Conservation (phyloP, 1,140 invertebrate genomes). For the Sipha flava region DNA sequence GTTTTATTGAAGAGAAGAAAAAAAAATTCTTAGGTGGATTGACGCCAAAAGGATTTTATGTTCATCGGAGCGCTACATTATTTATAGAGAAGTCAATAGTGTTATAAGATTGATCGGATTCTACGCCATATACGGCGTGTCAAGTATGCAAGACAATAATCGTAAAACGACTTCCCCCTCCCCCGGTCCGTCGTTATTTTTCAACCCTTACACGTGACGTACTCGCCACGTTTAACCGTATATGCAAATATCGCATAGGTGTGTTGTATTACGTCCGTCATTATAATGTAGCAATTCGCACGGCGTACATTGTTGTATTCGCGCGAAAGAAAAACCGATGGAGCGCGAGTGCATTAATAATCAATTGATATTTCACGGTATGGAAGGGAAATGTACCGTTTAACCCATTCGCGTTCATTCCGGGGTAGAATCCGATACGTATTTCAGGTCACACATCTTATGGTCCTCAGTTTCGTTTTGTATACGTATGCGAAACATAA, state of each 20-base stretch:
- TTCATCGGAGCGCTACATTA: not conserved
- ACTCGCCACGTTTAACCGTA: not conserved
- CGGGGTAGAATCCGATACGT: no score
- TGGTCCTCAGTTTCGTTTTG: no score
- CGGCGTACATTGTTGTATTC: no score
- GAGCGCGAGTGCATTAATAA: no score
- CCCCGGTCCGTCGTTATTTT: not conserved
- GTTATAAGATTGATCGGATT: not conserved
- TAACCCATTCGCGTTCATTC: no score
- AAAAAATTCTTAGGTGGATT: not conserved
- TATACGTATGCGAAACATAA: no score
- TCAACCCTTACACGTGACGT: not conserved
- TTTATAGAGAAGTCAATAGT: slow-evolving; percentile 7
- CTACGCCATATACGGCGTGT: not conserved
- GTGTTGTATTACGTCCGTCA: no score
- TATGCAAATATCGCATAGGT: not conserved
- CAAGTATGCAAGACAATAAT: slow-evolving; percentile 4
- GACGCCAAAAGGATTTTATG: slow-evolving; percentile 15
- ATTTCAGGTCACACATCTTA: no score
- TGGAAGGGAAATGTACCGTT: no score
- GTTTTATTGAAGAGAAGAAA: not conserved
- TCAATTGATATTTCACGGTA: no score
- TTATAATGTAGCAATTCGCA: no score
- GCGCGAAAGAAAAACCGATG: no score
- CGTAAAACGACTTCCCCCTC: not conserved